These are phyloP conservation scores for Amblyornis subalaris DNA, from an alignment of 2,113 vertebrate species.

Conservation along the genomic window DNA sequence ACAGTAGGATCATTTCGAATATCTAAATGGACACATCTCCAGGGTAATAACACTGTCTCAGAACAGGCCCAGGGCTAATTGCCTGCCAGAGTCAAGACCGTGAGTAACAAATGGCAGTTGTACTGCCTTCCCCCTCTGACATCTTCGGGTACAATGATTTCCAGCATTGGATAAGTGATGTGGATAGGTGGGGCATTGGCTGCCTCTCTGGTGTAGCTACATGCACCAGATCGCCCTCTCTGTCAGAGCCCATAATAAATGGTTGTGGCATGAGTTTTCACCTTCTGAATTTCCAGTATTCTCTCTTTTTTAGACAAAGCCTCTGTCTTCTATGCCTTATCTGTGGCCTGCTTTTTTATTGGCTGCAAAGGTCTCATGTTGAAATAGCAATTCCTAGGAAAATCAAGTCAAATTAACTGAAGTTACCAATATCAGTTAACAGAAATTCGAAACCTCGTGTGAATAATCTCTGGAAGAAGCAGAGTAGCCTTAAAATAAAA, in stretches of 20 bases:
- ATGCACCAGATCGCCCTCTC: neutral
- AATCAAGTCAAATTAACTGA: neutral
- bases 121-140: fast-evolving
- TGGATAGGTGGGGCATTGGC: neutral
- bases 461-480: neutral
- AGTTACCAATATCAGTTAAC: neutral
- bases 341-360: neutral
- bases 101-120: neutral
- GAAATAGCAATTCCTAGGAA: neutral
- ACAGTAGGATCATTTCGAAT: neutral
- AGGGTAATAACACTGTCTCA: neutral
- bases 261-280: neutral
- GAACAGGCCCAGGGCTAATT: neutral
- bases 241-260: fast-evolving
- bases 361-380: neutral
- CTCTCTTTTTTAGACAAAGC: neutral
- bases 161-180: neutral
- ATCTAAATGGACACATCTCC: neutral
- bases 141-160: neutral
- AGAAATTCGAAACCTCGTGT: neutral
- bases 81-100: neutral
- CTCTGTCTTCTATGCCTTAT: neutral
- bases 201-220: neutral
- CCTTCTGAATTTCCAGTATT: neutral
- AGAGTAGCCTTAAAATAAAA: neutral